Evolutionary conservation across 2,113 vertebrate genomes (phyloP).

Genomic region (Serranochromis macrocephalus): DNA sequence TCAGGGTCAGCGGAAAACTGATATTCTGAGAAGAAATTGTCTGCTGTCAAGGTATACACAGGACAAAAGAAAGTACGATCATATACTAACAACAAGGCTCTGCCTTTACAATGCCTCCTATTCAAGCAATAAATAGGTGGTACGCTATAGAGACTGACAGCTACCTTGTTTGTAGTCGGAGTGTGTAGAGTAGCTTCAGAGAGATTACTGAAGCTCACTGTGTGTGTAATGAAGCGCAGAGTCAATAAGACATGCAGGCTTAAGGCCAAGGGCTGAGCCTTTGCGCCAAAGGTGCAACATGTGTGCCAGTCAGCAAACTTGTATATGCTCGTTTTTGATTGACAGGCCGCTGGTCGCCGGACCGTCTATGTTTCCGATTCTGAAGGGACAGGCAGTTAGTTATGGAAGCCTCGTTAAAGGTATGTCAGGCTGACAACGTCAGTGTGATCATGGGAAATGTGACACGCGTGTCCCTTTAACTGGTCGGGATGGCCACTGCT

Average conservation of each 20-base stretch:
- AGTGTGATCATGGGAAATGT: conserved; percentile 58
- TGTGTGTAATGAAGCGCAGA: conserved; percentile 66
- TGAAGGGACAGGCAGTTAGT: conserved; percentile 45
- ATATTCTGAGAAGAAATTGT: not conserved
- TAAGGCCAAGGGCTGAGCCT: conserved; percentile 53
- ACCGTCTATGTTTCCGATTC: not conserved
- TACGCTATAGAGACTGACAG: conserved; percentile 46
- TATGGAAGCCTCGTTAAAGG: conserved; percentile 54
- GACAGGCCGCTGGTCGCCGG: conserved; percentile 32
- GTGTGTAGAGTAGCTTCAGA: conserved; percentile 53
- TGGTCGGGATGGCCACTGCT: conserved; percentile 46
- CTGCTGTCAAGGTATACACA: not conserved
- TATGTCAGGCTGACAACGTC: conserved; percentile 55
- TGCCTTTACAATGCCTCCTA: conserved; percentile 19
- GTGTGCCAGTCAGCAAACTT: not conserved
- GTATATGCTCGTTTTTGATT: conserved; percentile 30
- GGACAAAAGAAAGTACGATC: not conserved
- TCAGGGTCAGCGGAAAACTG: not conserved
- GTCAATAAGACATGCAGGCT: conserved; percentile 66
- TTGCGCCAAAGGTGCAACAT: conserved; percentile 24
- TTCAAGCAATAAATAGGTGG: conserved; percentile 17
- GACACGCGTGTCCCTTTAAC: conserved; percentile 60
- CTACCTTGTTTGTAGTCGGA: conserved; percentile 52
- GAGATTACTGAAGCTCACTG: conserved; percentile 67
- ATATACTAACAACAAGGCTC: conserved; percentile 1